Evolutionary conservation across 2,797 vertebrate species (phyloP).

Genomic region (Cyprinodon diabolis): DNA sequence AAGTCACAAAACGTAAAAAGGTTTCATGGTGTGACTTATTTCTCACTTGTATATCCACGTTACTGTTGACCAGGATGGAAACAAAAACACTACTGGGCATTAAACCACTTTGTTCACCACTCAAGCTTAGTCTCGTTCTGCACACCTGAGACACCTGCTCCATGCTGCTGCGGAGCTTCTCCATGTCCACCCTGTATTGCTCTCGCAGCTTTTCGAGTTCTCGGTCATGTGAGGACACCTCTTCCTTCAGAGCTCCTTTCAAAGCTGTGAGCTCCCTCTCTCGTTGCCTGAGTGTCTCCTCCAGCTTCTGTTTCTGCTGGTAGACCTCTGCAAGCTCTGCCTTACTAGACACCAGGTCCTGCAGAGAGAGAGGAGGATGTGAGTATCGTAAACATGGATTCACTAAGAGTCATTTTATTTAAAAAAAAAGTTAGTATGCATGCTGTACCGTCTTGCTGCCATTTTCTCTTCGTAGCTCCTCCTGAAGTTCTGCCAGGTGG

Average conservation of each 20-base stretch:
- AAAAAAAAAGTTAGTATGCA: neutral
- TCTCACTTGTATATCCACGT: neutral
- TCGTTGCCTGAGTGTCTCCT: constrained; percentile 86
- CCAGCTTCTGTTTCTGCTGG: constrained; percentile 81
- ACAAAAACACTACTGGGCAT: neutral
- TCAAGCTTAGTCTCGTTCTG: neutral
- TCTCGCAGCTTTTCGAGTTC: constrained; percentile 87
- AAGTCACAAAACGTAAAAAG: neutral
- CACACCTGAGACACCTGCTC: constrained; percentile 89
- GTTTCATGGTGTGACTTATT: neutral
- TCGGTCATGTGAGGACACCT: constrained; percentile 89
- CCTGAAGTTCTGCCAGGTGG: constrained; percentile 84
- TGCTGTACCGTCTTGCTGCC: constrained; percentile 79
- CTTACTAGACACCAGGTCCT: constrained; percentile 86
- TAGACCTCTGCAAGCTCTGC: constrained; percentile 83
- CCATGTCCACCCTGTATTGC: constrained; percentile 89
- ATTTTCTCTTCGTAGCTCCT: constrained; percentile 80
- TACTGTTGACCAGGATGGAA: neutral
- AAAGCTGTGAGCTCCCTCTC: constrained; percentile 92
- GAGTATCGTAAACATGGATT: neutral
- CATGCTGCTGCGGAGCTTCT: constrained; percentile 89
- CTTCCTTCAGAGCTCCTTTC: constrained; percentile 93
- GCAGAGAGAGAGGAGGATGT: constrained; percentile 23
- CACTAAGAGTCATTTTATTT: neutral
- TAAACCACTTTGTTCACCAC: neutral